Base-by-base conservation (phyloP, 2,888 invertebrate species). In the Tortrix viridana region DNA sequence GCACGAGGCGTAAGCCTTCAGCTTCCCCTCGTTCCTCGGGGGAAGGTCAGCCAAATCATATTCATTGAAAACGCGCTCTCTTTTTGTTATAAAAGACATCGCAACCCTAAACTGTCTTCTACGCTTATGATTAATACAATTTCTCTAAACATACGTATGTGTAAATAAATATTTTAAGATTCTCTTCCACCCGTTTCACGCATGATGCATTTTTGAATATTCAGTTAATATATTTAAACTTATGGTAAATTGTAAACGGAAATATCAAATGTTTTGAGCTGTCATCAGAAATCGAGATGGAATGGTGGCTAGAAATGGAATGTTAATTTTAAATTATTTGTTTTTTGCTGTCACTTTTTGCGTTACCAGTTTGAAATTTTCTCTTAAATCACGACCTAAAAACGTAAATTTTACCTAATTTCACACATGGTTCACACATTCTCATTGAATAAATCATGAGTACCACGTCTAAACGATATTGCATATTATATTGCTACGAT, bases 1-100 rank as follows among this genome's bases (percentile, higher is more conserved):
- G 55, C 93, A 93, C 23, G 94, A 94, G 55, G 86, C 77, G 70
- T 93, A 93, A 0, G 87, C 88, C 77, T 94, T 94, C 52, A 94
- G 71, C 70, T 94, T 93, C 37, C 93, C 92, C 71, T 94, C 94
- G 67, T 92, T 92, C 64, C 90, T 84, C 44, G 87, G 74, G 16
- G 92, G 92, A 70, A 93, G 77, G 60, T 91, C 87, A 55, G 77
- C 83, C 44, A 86, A 71, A 52, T 93, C 92, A 69, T 89, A 89
- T 59, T 90, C 89, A 67, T 86, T 86, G 70, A 92, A 92, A 50
- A 92, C 89, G 59, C 90, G 86, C 67, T 92, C 92, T 56, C 92
- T 79, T 79, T 91, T 92, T 63, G 91, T 89, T 80, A 92, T 88
- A 76, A 92, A 92, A 72, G 92, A 92, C 92, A 92, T 92, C 49